These are phyloP conservation scores for Caenorhabditis inopinata DNA, from an alignment of 1,140 invertebrate species.

Conservation along the genomic window DNA sequence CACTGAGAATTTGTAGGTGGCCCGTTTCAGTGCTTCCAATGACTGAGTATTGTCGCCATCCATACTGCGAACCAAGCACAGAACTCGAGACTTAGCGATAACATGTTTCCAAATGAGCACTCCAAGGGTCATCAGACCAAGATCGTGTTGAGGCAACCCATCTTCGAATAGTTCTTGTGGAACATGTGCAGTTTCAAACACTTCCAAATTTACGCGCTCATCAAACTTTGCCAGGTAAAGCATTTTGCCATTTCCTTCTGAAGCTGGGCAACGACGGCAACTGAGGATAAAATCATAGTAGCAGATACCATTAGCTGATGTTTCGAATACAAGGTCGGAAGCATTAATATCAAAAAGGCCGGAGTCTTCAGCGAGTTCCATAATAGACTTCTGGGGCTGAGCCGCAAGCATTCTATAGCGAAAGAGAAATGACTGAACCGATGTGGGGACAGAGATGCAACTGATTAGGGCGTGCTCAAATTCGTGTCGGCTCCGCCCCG, in stretches of 20 bases:
- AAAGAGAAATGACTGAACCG: neutral
- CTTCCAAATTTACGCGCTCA: slow-evolving; percentile 56
- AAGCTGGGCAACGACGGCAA: slow-evolving; percentile 1
- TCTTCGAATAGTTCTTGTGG: slow-evolving; percentile 44
- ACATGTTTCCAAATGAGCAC: slow-evolving; percentile 54
- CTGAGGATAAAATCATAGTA: slow-evolving; percentile 61
- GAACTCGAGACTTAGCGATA: slow-evolving; percentile 50
- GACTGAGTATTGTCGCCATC: slow-evolving; percentile 41
- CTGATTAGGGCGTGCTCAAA: slow-evolving; percentile 23
- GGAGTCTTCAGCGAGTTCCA: slow-evolving; percentile 55
- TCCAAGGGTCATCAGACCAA: slow-evolving; percentile 58
- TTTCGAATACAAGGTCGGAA: slow-evolving; percentile 59
- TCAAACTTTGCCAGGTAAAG: slow-evolving; percentile 59
- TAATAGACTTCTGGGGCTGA: slow-evolving; percentile 50
- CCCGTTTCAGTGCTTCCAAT: slow-evolving; percentile 56
- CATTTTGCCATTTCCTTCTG: slow-evolving; percentile 37
- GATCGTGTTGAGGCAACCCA: slow-evolving; percentile 53
- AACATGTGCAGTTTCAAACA: slow-evolving; percentile 55
- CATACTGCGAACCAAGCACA: slow-evolving; percentile 54
- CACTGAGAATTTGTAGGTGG: slow-evolving; percentile 58
- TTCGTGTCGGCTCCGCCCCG: slow-evolving; percentile 33
- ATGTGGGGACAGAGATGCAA: neutral
- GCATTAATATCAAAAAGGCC: slow-evolving; percentile 55
- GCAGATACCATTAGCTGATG: slow-evolving; percentile 46
- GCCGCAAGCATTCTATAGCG: neutral